phyloP scores from a whole-genome alignment of 2,797 vertebrate species.

The Scarus forsteni region DNA sequence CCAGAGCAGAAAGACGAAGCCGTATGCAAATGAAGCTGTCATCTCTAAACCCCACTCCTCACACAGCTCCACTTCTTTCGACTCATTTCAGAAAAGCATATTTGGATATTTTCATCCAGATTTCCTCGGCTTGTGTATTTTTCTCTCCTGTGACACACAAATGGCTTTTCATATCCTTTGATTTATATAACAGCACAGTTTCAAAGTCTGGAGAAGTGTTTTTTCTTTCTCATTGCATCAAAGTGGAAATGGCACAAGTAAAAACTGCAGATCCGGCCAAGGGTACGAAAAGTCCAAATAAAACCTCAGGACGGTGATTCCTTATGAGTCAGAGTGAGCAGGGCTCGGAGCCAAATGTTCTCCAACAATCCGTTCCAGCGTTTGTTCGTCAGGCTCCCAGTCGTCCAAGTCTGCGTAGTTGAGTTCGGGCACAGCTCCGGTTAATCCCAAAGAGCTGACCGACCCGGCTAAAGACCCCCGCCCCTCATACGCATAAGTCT shows the following conservation, averaged over 20 bases:
- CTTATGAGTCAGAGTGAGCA: slow-evolving; percentile 79
- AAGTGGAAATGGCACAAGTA: slow-evolving; percentile 18
- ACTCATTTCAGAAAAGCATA: background rate
- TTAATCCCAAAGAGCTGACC: slow-evolving; percentile 92
- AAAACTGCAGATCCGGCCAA: slow-evolving; percentile 19
- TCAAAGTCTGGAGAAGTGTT: slow-evolving; percentile 2
- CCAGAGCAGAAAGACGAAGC: slow-evolving; percentile 76
- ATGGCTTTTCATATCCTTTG: slow-evolving; percentile 49
- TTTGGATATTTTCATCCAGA: background rate
- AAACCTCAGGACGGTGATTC: slow-evolving; percentile 15
- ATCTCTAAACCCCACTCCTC: background rate
- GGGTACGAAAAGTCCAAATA: background rate
- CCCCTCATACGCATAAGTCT: slow-evolving; percentile 95
- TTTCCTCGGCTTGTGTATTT: background rate
- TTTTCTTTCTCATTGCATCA: slow-evolving; percentile 13
- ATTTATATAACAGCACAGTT: slow-evolving; percentile 20
- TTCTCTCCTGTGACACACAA: slow-evolving; percentile 4
- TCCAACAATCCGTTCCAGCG: slow-evolving; percentile 86
- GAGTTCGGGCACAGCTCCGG: slow-evolving; percentile 85
- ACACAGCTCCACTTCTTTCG: slow-evolving; percentile 2
- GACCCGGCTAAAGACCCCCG: slow-evolving; percentile 90
- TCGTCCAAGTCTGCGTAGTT: slow-evolving; percentile 89
- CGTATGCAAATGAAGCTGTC: slow-evolving; percentile 11
- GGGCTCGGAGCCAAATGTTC: slow-evolving; percentile 81
- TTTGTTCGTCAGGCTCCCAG: slow-evolving; percentile 89